A percentile compares a stretch with the other conserved stretches of the same genome.
phyloP scores from a whole-genome alignment of 2,113 vertebrate genomes.

The Ranitomeya imitator region DNA sequence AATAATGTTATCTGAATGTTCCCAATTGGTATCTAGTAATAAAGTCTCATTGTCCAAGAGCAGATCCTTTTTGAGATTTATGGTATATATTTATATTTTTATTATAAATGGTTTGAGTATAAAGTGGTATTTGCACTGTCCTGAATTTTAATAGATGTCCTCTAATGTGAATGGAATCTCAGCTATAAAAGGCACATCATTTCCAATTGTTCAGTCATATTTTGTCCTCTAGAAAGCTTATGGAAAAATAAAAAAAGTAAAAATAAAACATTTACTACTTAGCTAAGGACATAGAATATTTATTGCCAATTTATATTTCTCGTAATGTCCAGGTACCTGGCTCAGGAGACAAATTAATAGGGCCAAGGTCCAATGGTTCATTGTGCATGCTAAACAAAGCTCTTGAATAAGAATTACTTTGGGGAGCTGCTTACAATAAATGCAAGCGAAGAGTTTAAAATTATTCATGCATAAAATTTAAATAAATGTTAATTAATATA shows the following conservation, averaged over 20 bases:
- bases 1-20: neutral
- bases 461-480: neutral
- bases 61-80: neutral
- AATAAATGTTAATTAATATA: neutral
- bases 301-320: neutral
- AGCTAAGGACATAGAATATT: neutral
- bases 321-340: neutral
- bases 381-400: neutral
- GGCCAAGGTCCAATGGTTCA: neutral
- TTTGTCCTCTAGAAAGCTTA: neutral
- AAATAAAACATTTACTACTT: neutral
- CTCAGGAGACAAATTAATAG: neutral
- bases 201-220: neutral
- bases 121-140: neutral
- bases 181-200: neutral
- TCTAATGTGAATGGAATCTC: neutral
- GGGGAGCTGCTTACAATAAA: slow-evolving; percentile 1
- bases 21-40: neutral
- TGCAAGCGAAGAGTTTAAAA: slow-evolving; percentile 20
- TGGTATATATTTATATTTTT: neutral
- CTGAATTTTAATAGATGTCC: neutral
- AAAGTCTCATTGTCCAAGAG: neutral
- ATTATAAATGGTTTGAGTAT: neutral
- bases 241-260: neutral
- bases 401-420: slow-evolving; percentile 30